Base-by-base conservation (phyloP, 2,797 vertebrate species). In the Helostoma temminkii region DNA sequence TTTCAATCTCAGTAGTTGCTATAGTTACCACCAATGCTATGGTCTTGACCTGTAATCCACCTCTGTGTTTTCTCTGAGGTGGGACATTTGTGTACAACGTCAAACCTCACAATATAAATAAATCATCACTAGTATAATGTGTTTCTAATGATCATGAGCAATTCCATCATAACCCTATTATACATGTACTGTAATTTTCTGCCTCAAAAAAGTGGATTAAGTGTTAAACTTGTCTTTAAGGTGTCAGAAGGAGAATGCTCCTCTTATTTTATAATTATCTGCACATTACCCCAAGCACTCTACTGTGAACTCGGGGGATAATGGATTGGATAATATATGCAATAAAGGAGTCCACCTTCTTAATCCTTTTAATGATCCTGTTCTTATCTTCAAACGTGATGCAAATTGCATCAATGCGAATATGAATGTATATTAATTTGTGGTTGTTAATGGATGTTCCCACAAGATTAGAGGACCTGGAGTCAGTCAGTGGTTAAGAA, bases 371-470 rank as follows among this genome's bases (percentile, higher is more conserved):
- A 63, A 72, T 71, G 65, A 73, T 68, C 39, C 12, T 21, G 41
- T 39, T 52, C 24, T 26, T 16, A 19, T 48, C 50, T 24, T 39
- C 28, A 1, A 39, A 18, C 60, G 12, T 42, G 37, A 75, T 52
- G 48, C 60, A 42, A 22, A 64, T 46, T 53, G 26, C 49, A 68
- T 72, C 60, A 74, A 71, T 69, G 42, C 66, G 43, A 70, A 74
- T 45, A 62, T 62, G 34, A 76, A 76, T 74, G 19, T 24, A 62
- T 56, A 73, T 68, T 49, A 76, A 73, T 72, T 74, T 58, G 72
- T 22, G 55, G 65, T 62, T 54, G 46, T 48, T 76, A 47, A 72
- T 66, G 19, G 18, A 49, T 10, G 32, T 34, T 69, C 49, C 46
- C 55, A 39, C 4, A 10, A 18, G 58, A 80, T 55, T 37, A 26